Conservation (phyloP, 1,140 invertebrate genomes). For the Pseudomyrmex sp. region DNA sequence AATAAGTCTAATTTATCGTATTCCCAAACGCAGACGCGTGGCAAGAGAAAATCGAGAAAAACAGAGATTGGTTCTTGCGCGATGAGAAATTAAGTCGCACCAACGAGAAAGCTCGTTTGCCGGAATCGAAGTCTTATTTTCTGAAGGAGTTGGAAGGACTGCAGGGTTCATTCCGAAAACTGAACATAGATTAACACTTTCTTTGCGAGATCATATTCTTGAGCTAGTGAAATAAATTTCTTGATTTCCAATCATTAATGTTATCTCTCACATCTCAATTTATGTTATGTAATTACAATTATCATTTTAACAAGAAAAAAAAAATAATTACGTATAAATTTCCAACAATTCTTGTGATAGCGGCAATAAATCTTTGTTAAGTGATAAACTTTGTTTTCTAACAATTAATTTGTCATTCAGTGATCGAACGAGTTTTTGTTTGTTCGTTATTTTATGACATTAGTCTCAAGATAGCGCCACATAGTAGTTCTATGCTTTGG, state of each 20-base stretch:
- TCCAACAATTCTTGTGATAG: no score
- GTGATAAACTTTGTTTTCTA: not conserved
- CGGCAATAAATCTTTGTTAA: no score
- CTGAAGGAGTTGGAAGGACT: constrained; percentile 80
- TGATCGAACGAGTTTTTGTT: constrained; percentile 13
- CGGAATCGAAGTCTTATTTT: constrained; percentile 75
- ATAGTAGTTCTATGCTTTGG: not conserved
- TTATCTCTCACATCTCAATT: no score
- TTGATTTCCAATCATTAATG: no score
- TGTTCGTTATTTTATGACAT: not conserved
- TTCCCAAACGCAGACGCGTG: constrained; percentile 76
- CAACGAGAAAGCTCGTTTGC: constrained; percentile 81
- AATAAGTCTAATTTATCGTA: no score
- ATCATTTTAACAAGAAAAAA: no score
- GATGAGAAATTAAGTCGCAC: constrained; percentile 83
- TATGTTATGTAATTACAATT: no score
- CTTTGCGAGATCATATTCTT: not conserved
- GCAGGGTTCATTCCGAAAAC: constrained; percentile 84
- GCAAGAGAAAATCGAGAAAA: constrained; percentile 81
- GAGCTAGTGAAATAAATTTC: not conserved
- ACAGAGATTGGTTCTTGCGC: constrained; percentile 83
- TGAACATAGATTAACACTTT: constrained; percentile 82
- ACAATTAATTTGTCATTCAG: constrained; percentile 8
- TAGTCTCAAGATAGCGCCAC: constrained; percentile 58
- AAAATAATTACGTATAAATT: no score